These are phyloP conservation scores for Rhogogaster chlorosoma DNA, from an alignment of 2,888 invertebrate genomes.

Conservation along the genomic window DNA sequence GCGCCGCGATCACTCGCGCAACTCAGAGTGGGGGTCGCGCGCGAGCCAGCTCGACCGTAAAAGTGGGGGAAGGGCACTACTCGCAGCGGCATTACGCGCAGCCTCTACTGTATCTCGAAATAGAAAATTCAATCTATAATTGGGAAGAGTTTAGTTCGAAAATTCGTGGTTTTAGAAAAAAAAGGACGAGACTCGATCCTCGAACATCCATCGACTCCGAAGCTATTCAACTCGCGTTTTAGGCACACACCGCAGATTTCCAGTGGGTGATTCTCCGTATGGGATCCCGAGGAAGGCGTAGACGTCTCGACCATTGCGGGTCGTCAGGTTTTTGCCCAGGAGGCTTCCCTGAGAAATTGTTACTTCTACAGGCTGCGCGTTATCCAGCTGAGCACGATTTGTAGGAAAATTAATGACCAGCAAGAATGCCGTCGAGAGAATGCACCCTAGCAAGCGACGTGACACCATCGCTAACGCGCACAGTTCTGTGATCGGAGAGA, in stretches of 20 bases:
- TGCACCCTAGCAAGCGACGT: not conserved
- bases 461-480: not conserved
- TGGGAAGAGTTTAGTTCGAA: no score
- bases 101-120: no score
- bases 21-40: no score
- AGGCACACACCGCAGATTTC: not conserved
- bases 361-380: not conserved
- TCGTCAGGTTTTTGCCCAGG: not conserved
- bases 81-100: no score
- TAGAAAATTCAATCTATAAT: no score
- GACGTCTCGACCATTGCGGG: not conserved
- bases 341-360: not conserved
- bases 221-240: no score
- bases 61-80: no score
- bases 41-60: no score
- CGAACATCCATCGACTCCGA: no score
- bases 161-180: no score
- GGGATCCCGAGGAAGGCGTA: conserved; percentile 1
- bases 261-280: not conserved
- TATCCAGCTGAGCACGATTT: not conserved
- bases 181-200: no score
- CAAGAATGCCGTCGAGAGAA: not conserved
- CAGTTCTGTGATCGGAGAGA: not conserved
- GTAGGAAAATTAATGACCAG: not conserved
- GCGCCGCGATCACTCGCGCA: no score